A percentile compares a stretch with the other conserved stretches of the same genome.
These are phyloP conservation scores for Unio pictorum DNA, from an alignment of 2,888 invertebrate species.

Conservation along the genomic window DNA sequence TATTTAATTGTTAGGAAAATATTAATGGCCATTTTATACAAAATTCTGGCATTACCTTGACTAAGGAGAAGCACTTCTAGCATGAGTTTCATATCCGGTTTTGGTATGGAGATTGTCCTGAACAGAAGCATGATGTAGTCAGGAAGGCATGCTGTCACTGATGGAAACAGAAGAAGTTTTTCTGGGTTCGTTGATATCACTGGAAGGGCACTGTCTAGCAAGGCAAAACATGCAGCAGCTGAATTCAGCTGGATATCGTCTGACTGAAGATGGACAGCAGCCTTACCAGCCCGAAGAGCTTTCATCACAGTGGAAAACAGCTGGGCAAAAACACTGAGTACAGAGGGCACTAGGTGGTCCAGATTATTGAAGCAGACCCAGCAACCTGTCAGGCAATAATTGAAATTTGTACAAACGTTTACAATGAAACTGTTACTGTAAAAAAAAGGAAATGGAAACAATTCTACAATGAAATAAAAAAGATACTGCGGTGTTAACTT, in stretches of 20 bases:
- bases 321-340: conserved; percentile 64
- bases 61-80: conserved; percentile 64
- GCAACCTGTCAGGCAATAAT: conserved; percentile 44
- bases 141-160: conserved; percentile 60
- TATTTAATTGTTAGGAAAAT: neutral
- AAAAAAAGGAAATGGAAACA: too few relatives aligned
- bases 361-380: conserved; percentile 68
- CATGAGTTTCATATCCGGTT: conserved; percentile 57
- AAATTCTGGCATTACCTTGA: conserved; percentile 54
- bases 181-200: conserved; percentile 60
- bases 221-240: conserved; percentile 60
- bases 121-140: conserved; percentile 63
- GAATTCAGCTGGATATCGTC: conserved; percentile 61
- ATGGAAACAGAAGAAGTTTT: conserved; percentile 58
- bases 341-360: conserved; percentile 51
- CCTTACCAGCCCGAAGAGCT: conserved; percentile 58
- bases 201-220: conserved; percentile 54
- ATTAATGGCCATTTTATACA: neutral
- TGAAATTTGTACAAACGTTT: too few relatives aligned
- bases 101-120: conserved; percentile 59
- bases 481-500: too few relatives aligned
- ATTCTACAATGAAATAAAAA: neutral
- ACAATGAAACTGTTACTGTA: too few relatives aligned
- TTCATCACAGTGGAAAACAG: conserved; percentile 59
- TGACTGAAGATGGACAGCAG: conserved; percentile 54